Conservation (phyloP, 2,113 vertebrate species). For the Oxygymnocypris stewartii region DNA sequence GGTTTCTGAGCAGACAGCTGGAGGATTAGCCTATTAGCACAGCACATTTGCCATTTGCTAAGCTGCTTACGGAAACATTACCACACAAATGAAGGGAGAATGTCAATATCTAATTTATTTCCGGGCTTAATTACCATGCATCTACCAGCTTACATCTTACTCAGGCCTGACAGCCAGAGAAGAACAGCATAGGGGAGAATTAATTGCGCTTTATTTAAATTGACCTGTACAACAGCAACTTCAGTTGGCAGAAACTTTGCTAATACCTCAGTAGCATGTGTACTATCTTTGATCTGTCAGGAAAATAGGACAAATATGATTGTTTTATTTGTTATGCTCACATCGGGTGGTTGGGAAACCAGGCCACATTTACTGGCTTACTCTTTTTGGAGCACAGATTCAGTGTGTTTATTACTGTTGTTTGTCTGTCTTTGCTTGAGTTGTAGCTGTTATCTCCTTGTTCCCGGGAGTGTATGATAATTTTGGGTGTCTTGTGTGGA, state of each 20-base stretch:
- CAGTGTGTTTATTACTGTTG: conserved; percentile 24
- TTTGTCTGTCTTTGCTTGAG: conserved; percentile 21
- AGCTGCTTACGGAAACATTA: conserved; percentile 68
- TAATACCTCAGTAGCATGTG: conserved; percentile 5
- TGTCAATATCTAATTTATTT: conserved; percentile 67
- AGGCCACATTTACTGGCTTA: neutral
- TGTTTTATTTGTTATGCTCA: conserved; percentile 1
- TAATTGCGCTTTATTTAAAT: conserved; percentile 26
- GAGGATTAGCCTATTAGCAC: conserved; percentile 65
- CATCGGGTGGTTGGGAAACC: neutral
- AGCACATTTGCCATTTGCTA: conserved; percentile 65
- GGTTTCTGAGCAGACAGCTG: conserved; percentile 53
- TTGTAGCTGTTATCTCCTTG: conserved; percentile 23
- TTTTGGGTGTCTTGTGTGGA: neutral
- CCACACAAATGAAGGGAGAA: conserved; percentile 57
- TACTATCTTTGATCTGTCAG: conserved; percentile 16
- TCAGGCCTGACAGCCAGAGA: conserved; percentile 43
- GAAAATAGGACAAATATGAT: conserved; percentile 15
- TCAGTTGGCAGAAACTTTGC: neutral
- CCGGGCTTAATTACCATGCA: conserved; percentile 63
- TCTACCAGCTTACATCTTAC: conserved; percentile 59
- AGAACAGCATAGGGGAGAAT: conserved; percentile 40
- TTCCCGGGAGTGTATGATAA: neutral
- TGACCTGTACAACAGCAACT: conserved; percentile 3
- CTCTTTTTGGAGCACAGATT: neutral